A percentile compares a stretch with the other conserved stretches of the same genome.
These are phyloP conservation scores for Tetramorium bicarinatum DNA, from an alignment of 2,888 invertebrate species.

Conservation along the genomic window DNA sequence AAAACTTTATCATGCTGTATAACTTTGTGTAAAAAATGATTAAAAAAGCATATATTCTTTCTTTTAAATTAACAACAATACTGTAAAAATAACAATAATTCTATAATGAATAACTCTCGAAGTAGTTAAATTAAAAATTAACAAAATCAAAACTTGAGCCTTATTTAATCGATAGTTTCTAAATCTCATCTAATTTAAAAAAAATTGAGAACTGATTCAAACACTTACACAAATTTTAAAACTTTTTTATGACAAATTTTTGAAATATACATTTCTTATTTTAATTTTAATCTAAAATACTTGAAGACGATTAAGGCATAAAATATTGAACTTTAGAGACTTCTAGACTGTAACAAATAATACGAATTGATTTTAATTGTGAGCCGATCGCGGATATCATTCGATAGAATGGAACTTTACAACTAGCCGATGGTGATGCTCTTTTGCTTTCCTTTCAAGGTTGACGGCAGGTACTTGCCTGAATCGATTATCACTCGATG, in stretches of 20 bases:
- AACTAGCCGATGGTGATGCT: slow-evolving; percentile 32
- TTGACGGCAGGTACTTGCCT: slow-evolving; percentile 42
- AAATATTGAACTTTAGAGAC: slow-evolving; percentile 4
- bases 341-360: slow-evolving; percentile 15
- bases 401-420: slow-evolving; percentile 30
- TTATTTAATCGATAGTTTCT: not conserved
- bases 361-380: slow-evolving; percentile 25
- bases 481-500: slow-evolving; percentile 51
- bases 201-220: not conserved
- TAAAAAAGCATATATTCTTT: not conserved
- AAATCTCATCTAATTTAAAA: not conserved
- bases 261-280: slow-evolving; percentile 6
- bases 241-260: not conserved
- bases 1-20: too few species aligned
- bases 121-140: slow-evolving; percentile 10
- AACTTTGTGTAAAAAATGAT: not conserved
- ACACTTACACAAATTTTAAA: not conserved
- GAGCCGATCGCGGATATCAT: slow-evolving; percentile 13
- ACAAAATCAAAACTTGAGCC: not conserved
- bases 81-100: not conserved
- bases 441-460: slow-evolving; percentile 50
- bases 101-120: not conserved
- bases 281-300: not conserved
- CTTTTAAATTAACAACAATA: not conserved
- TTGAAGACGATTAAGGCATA: slow-evolving; percentile 5